Evolutionary conservation across 2,113 vertebrate genomes (phyloP).

Genomic region (Pontoporia blainvillei): DNA sequence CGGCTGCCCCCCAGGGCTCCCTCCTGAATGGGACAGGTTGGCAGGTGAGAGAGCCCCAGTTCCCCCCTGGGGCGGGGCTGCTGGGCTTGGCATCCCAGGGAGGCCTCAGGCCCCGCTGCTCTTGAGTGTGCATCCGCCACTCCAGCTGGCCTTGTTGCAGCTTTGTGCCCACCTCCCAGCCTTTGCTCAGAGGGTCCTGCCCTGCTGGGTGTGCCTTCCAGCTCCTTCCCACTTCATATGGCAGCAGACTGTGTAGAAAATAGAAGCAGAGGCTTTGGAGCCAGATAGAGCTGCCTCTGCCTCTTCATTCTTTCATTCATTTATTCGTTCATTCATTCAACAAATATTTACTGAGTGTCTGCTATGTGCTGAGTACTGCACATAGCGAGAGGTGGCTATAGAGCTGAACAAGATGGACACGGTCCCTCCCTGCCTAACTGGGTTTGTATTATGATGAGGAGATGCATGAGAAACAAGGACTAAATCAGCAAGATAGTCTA

Average conservation of each 20-base stretch:
- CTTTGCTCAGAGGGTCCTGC: background rate
- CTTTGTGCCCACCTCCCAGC: background rate
- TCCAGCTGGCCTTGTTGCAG: background rate
- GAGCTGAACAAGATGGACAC: rapidly evolving
- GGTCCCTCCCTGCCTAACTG: background rate
- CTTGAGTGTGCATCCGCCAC: rapidly evolving
- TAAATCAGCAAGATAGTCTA: background rate
- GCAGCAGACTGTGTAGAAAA: background rate
- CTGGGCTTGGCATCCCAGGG: background rate
- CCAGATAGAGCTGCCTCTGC: background rate
- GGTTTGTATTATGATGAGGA: background rate
- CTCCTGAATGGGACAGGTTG: background rate
- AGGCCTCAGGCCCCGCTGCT: background rate
- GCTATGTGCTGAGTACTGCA: background rate
- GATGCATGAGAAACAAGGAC: background rate
- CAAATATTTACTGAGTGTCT: background rate
- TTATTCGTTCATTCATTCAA: background rate
- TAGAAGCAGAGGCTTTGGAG: background rate
- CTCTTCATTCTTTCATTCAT: background rate
- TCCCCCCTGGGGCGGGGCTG: background rate
- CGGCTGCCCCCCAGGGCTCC: background rate
- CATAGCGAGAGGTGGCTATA: background rate
- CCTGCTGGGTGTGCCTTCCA: background rate
- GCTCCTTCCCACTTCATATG: background rate
- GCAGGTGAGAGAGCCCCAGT: constrained; percentile 11